Conservation (phyloP, 30 jellyfish, hydroid and myxozoan species). For the Chironex yamaguchii region DNA sequence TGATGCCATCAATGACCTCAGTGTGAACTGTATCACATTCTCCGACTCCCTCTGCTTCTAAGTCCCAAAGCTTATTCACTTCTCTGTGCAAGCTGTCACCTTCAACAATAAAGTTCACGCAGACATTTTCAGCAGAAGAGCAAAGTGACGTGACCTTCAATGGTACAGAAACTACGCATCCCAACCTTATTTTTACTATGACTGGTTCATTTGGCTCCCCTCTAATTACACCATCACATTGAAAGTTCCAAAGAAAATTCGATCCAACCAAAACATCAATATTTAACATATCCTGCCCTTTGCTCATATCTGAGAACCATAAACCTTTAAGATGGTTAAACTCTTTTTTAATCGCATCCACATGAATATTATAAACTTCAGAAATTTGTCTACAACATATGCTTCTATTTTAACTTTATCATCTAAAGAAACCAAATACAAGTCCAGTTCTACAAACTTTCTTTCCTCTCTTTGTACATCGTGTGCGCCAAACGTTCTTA, state of each 20-base stretch:
- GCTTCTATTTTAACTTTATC: conserved; percentile 4
- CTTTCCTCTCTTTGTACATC: background rate
- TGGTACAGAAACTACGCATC: conserved; percentile 31
- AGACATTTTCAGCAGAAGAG: too few relatives aligned
- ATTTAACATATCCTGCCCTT: background rate
- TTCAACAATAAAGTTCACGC: too few relatives aligned
- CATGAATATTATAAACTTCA: background rate
- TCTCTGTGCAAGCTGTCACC: too few relatives aligned
- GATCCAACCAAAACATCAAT: background rate
- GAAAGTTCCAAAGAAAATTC: conserved; percentile 25
- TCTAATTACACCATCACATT: conserved; percentile 14
- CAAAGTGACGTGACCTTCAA: background rate
- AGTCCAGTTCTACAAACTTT: background rate
- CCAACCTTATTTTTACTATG: conserved; percentile 6
- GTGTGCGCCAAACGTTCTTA: conserved; percentile 4
- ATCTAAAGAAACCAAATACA: background rate
- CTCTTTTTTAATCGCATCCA: background rate
- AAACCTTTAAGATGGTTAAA: conserved; percentile 1
- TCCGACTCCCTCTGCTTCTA: background rate
- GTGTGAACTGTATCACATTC: background rate
- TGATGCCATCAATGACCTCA: background rate
- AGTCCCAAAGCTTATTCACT: background rate
- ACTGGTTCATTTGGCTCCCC: conserved; percentile 55
- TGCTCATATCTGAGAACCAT: conserved; percentile 13
- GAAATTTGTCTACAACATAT: conserved; percentile 25